Evolutionary conservation across 2,888 invertebrate species (phyloP).

Genomic region (Callinectes sapidus): DNA sequence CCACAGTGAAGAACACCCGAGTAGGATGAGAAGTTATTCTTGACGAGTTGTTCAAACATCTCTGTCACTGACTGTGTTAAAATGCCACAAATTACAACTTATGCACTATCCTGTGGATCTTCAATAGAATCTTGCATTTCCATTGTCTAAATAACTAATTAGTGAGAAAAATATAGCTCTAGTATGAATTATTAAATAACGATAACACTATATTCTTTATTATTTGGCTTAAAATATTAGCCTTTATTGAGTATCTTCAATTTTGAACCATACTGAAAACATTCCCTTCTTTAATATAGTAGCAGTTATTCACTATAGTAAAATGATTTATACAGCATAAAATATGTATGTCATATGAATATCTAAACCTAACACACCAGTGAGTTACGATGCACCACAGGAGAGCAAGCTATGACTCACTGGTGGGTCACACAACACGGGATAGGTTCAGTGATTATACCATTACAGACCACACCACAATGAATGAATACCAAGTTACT

Average conservation of each 20-base stretch:
- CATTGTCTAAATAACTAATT: background rate
- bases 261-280: no score
- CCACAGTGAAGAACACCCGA: conserved; percentile 86
- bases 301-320: no score
- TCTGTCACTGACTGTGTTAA: conserved; percentile 76
- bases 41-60: conserved; percentile 83
- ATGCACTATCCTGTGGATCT: background rate
- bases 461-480: background rate
- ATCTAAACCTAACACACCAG: no score
- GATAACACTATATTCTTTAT: no score
- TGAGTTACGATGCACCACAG: no score
- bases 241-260: no score
- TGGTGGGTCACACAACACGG: no score
- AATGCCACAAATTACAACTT: background rate
- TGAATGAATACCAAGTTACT: background rate
- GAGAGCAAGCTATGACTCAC: no score
- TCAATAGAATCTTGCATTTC: background rate
- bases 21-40: conserved; percentile 85
- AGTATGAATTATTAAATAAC: background rate
- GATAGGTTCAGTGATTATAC: background rate
- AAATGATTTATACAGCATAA: no score
- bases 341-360: no score
- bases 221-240: no score
- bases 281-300: no score
- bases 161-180: background rate